These are phyloP conservation scores for Porites rus DNA, from an alignment of 92 coral and sea anemone genomes.

Conservation along the genomic window DNA sequence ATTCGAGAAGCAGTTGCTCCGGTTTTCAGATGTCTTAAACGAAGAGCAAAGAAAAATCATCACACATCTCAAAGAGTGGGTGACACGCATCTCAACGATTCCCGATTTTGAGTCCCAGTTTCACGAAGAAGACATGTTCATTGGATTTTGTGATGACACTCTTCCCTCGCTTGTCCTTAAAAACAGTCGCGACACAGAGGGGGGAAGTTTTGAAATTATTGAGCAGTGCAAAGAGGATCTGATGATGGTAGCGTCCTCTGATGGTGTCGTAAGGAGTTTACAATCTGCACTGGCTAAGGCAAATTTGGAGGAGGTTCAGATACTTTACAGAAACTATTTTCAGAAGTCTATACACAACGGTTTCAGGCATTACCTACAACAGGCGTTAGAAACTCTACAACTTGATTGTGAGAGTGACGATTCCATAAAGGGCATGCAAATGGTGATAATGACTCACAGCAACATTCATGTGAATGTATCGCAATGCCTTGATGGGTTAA, in stretches of 20 bases:
- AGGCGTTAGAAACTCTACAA: slow-evolving; percentile 21
- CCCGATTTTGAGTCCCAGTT: slow-evolving; percentile 70
- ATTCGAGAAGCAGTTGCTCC: slow-evolving; percentile 93
- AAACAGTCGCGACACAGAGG: slow-evolving; percentile 56
- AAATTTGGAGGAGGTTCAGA: slow-evolving; percentile 67
- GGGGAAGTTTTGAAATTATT: slow-evolving; percentile 57
- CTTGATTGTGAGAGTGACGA: slow-evolving; percentile 33
- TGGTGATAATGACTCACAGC: slow-evolving; percentile 74
- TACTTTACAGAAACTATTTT: slow-evolving; percentile 70
- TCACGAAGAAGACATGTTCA: slow-evolving; percentile 83
- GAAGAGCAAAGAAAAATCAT: slow-evolving; percentile 64
- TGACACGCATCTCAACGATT: slow-evolving; percentile 70
- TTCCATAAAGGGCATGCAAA: slow-evolving; percentile 57
- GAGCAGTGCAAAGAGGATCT: slow-evolving; percentile 81
- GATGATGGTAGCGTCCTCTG: slow-evolving; percentile 90
- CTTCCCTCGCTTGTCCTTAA: slow-evolving; percentile 88
- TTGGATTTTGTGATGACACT: slow-evolving; percentile 93
- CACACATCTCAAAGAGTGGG: slow-evolving; percentile 72
- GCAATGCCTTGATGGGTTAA: slow-evolving; percentile 69
- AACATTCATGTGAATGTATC: slow-evolving; percentile 82
- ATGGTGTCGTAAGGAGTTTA: slow-evolving; percentile 85
- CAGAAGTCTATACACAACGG: slow-evolving; percentile 82
- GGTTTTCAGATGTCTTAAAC: slow-evolving; percentile 88
- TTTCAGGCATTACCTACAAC: slow-evolving; percentile 59
- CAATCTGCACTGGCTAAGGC: slow-evolving; percentile 53